Percentiles rank a stretch among this genome's conserved stretches.
phyloP scores from a whole-genome alignment of 2,888 invertebrate species.

The Emmelina monodactyla region DNA sequence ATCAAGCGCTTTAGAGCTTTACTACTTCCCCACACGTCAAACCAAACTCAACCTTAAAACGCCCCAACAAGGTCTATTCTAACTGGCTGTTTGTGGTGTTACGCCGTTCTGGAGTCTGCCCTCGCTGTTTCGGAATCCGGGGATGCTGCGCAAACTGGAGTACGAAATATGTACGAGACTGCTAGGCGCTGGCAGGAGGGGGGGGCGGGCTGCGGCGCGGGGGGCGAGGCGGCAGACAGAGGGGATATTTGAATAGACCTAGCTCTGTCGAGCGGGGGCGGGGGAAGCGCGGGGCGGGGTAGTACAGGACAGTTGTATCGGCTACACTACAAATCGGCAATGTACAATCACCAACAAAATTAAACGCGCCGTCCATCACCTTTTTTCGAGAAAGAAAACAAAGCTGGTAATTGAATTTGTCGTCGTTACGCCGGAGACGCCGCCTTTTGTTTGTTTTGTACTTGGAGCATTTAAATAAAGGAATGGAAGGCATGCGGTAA shows the following conservation, averaged over 20 bases:
- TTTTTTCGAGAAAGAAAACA: constrained; percentile 50
- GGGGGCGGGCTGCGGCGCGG: constrained; percentile 63
- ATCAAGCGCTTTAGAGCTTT: constrained; percentile 25
- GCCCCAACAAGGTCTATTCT: constrained; percentile 20
- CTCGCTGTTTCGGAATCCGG: constrained; percentile 59
- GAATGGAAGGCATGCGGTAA: too few species aligned
- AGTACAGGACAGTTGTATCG: constrained; percentile 38
- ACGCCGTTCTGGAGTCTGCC: constrained; percentile 51
- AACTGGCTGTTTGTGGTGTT: constrained; percentile 17
- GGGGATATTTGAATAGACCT: constrained; percentile 62
- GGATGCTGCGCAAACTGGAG: constrained; percentile 69
- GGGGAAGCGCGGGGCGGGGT: constrained; percentile 61
- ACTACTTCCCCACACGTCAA: constrained; percentile 8
- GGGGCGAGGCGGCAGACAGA: constrained; percentile 55
- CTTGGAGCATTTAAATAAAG: too few species aligned
- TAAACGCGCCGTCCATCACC: constrained; percentile 47
- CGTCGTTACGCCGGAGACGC: too few species aligned
- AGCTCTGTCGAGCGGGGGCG: constrained; percentile 46
- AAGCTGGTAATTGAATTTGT: constrained; percentile 53
- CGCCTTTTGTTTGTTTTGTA: too few species aligned
- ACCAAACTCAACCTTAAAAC: constrained; percentile 19
- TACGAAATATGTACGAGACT: constrained; percentile 67
- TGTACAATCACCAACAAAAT: constrained; percentile 45
- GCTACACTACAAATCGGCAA: constrained; percentile 45
- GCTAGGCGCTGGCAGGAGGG: constrained; percentile 61